Conservation (phyloP, 1,140 invertebrate species). For the Drosophila oshimai region DNA sequence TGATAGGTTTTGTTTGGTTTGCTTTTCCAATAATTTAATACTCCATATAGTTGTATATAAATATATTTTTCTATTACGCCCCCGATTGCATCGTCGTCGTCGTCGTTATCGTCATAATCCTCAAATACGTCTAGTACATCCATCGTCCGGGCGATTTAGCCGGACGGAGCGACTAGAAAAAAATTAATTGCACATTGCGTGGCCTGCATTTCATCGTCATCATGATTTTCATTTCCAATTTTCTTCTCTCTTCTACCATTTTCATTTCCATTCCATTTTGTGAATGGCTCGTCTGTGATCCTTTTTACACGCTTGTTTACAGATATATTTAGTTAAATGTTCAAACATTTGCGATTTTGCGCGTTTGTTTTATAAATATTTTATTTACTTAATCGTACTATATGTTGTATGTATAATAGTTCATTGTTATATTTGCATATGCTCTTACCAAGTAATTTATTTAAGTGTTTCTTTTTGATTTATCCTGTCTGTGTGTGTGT, state of each 20-base stretch:
- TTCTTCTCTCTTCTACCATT: background rate
- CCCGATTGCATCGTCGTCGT: constrained; percentile 58
- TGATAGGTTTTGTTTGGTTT: constrained; percentile 66
- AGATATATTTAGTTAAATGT: constrained; percentile 60
- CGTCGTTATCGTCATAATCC: constrained; percentile 45
- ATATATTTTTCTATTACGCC: constrained; percentile 82
- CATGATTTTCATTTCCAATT: constrained; percentile 4
- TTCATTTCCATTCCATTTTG: constrained; percentile 11
- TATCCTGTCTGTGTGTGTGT: constrained; percentile 46
- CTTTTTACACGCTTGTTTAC: constrained; percentile 50
- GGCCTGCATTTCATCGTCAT: constrained; percentile 58
- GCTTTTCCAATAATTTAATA: constrained; percentile 77
- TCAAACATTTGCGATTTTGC: constrained; percentile 51
- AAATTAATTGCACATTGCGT: constrained; percentile 78
- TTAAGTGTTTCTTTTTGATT: constrained; percentile 77
- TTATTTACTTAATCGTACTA: constrained; percentile 78
- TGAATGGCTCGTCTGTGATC: constrained; percentile 23
- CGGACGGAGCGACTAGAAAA: constrained; percentile 66
- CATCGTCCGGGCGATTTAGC: constrained; percentile 36
- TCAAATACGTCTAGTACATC: constrained; percentile 36
- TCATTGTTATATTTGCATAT: constrained; percentile 80
- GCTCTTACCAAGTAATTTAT: constrained; percentile 73
- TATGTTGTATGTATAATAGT: constrained; percentile 79
- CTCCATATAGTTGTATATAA: constrained; percentile 78
- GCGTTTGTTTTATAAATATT: constrained; percentile 71